A percentile compares a stretch with the other conserved stretches of the same genome.
These are phyloP conservation scores for Micronycteris hirsuta DNA, from an alignment of 2,113 vertebrate species.

Conservation along the genomic window DNA sequence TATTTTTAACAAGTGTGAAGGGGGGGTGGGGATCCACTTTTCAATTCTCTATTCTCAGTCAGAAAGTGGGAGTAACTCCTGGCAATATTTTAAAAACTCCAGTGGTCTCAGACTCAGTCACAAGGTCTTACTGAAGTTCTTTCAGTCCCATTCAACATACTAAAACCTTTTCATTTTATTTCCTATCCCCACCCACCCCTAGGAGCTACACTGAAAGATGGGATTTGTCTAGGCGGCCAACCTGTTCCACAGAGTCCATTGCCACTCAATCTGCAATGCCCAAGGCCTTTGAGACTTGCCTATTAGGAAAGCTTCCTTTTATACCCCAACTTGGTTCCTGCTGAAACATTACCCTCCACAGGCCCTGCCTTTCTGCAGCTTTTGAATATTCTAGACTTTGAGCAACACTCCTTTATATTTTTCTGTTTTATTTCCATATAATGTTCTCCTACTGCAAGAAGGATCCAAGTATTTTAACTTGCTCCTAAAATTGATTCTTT, in stretches of 20 bases:
- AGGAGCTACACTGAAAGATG: background rate
- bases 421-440: background rate
- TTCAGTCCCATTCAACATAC: background rate
- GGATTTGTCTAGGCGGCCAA: background rate
- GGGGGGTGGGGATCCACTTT: background rate
- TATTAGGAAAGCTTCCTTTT: background rate
- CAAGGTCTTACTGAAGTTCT: background rate
- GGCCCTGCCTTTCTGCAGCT: background rate
- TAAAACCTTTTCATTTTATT: background rate
- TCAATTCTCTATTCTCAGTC: background rate
- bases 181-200: rapidly evolving
- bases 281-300: background rate
- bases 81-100: background rate
- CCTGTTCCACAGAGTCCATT: background rate
- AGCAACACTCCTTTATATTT: background rate
- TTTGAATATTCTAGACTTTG: background rate
- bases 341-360: background rate
- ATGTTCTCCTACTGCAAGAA: background rate
- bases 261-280: background rate
- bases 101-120: background rate
- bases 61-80: background rate
- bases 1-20: background rate
- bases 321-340: background rate
- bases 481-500: background rate
- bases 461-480: background rate